Conservation (phyloP, 2,888 invertebrate genomes). For the Leucophenga montana region DNA sequence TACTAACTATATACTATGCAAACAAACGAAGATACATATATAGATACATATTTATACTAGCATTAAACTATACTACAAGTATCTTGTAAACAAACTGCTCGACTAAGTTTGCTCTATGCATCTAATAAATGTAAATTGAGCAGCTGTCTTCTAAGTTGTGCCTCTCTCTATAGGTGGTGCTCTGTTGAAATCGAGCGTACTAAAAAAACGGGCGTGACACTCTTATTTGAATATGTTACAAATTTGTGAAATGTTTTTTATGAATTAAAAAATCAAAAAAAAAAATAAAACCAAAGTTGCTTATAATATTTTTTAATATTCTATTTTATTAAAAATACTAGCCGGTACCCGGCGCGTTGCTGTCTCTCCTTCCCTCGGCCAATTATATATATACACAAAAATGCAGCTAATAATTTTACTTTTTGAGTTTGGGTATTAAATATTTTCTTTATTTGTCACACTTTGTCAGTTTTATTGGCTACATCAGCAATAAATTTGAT, state of each 20-base stretch:
- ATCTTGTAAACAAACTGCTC: slow-evolving; percentile 6
- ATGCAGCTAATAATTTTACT: too few relatives aligned
- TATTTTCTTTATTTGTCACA: too few relatives aligned
- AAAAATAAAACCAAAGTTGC: too few relatives aligned
- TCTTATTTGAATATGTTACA: slow-evolving; percentile 54
- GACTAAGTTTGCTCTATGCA: slow-evolving; percentile 42
- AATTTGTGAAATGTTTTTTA: too few relatives aligned
- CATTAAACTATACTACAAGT: not conserved
- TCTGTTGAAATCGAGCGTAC: not conserved
- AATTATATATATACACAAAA: too few relatives aligned
- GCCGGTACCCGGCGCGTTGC: too few relatives aligned
- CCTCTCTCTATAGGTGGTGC: not conserved
- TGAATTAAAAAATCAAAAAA: too few relatives aligned
- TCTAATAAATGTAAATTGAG: slow-evolving; percentile 62
- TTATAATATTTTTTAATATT: too few relatives aligned
- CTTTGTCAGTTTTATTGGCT: not conserved
- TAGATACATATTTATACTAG: not conserved
- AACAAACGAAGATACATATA: slow-evolving; percentile 3
- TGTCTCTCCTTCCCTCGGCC: too few relatives aligned
- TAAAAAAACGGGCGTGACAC: slow-evolving; percentile 51
- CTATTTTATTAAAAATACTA: too few relatives aligned
- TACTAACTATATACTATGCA: slow-evolving; percentile 17
- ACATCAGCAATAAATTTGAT: not conserved
- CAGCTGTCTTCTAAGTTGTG: slow-evolving; percentile 9
- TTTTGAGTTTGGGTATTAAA: too few relatives aligned